Evolutionary conservation across 1,140 invertebrate species (phyloP), one percentile per base, ranked within the genome.

Genomic region (Macrotrachela quadricornifera): DNA sequence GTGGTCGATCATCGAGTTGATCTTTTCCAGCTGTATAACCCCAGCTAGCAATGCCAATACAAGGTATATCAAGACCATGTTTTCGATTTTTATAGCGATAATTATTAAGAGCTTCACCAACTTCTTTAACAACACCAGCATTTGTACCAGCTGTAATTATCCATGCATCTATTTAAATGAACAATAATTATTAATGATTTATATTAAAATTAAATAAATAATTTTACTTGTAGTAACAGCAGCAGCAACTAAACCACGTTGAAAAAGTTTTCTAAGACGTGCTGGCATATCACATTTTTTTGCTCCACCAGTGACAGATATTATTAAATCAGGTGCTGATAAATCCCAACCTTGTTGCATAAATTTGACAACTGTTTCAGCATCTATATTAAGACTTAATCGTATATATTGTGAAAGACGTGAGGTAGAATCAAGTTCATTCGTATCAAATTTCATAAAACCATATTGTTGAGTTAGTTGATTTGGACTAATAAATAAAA

Each of bases 261-360:
- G 60, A 57, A 73, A 73, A 10, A 61, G 60, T 14, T 68, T 64
- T 51, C 65, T 68, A 38, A 70, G 61, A 50, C 64, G 57, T 10
- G 61, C 59, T 44, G 65, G 63, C 60, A 72, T 65, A 12, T 60
- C 59, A 57, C 72, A 70, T 54, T 68, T 69, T 54, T 70, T 65
- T 12, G 71, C 70, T 10, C 71, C 71, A 8, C 71, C 71, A 30
- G 70, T 71, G n/a, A 73, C 69, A 8, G 70, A 72, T 37, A 73
- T 69, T 12, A 72, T 63, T 10, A 73, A 60, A 54, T 72, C 69
- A n/a, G 71, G 71, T 38, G 60, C 59, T 30, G 62, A 57, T 30
- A 68, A 56, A 12, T 53, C 46, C 70, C 69, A 71, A 14, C 63
- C 59, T 15, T 69, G 59, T 49, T 59, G 60, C 59, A 71, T 59